Evolutionary conservation across 2,113 vertebrate species (phyloP).

Genomic region (Grammatotria lemairii): DNA sequence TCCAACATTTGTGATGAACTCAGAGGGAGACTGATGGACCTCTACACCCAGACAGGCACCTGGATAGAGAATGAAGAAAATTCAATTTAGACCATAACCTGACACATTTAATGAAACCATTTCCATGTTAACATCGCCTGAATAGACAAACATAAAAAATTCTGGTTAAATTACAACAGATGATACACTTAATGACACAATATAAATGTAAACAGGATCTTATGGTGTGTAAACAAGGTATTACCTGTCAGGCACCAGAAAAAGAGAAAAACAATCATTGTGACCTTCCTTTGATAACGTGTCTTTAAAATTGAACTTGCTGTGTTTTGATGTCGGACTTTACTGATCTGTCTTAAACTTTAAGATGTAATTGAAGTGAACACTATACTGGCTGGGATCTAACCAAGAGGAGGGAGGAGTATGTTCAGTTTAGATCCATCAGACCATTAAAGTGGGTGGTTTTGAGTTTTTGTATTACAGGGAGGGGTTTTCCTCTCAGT

Average conservation of each 20-base stretch:
- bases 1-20: accelerated
- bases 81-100: accelerated
- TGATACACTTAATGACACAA: background rate
- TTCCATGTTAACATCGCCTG: background rate
- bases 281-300: background rate
- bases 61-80: background rate
- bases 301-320: background rate
- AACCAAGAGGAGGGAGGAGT: background rate
- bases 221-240: background rate
- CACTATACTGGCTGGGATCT: background rate
- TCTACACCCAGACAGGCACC: background rate
- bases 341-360: background rate
- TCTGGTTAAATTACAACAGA: background rate
- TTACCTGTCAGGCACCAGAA: background rate
- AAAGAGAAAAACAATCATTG: background rate
- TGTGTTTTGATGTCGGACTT: background rate
- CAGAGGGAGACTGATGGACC: accelerated
- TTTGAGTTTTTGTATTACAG: background rate
- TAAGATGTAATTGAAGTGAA: background rate
- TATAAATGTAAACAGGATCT: background rate
- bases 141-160: background rate
- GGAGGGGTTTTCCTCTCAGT: background rate
- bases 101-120: background rate
- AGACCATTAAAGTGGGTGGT: background rate
- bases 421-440: background rate